Evolutionary conservation across 2,113 vertebrate species (phyloP).

Genomic region (Dendropsophus ebraccatus): DNA sequence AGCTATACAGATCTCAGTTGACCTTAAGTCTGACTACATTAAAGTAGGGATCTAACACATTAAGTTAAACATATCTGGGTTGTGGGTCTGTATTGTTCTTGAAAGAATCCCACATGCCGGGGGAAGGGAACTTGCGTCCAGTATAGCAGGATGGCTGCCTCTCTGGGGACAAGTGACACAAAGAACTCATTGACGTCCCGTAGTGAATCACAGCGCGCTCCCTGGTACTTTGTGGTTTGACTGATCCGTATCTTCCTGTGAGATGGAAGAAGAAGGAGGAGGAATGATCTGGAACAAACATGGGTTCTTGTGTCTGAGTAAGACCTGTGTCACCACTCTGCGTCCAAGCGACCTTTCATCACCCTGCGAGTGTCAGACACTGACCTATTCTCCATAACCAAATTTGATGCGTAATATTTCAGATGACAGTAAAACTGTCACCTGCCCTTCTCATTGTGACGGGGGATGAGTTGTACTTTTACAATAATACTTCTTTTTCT

Average conservation of each 20-base stretch:
- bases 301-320: slow-evolving; percentile 16
- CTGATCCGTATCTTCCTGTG: slow-evolving; percentile 41
- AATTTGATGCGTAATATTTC: background rate
- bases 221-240: slow-evolving; percentile 38
- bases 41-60: background rate
- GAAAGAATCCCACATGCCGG: slow-evolving; percentile 8
- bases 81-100: slow-evolving; percentile 6
- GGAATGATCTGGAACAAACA: background rate
- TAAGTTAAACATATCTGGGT: slow-evolving; percentile 1
- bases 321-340: slow-evolving; percentile 27
- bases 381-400: background rate
- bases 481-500: background rate
- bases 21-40: background rate
- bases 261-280: slow-evolving; percentile 29
- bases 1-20: background rate
- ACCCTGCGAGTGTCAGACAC: background rate
- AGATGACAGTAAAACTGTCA: background rate
- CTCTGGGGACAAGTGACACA: slow-evolving; percentile 40
- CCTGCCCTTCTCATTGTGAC: background rate
- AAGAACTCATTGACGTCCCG: background rate
- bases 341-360: slow-evolving; percentile 20
- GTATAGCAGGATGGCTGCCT: background rate
- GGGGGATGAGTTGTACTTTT: background rate
- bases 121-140: slow-evolving; percentile 23
- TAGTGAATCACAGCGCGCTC: slow-evolving; percentile 37